Base-by-base conservation (phyloP, 2,888 invertebrate genomes). In the Cybosia mesomella region DNA sequence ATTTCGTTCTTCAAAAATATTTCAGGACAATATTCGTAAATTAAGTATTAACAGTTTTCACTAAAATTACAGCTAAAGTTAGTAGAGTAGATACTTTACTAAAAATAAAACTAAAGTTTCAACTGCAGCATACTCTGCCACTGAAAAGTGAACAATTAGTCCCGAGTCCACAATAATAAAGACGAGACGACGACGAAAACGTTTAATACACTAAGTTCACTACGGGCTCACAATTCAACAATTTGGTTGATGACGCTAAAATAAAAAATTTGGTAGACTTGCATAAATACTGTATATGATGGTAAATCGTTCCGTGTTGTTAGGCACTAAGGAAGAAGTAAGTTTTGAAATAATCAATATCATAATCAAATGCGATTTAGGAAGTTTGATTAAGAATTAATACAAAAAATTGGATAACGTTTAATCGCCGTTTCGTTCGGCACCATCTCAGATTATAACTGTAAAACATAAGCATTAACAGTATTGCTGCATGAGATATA, bases 111-210 rank as follows among this genome's bases (percentile, higher is more conserved):
- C 22, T 22, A 18, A 55, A 24, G 15, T 55, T 15, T 55, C 15
- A 24, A 22, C 13, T 55, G 13, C 28, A 21, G 4, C 8, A 21
- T 43, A n/a, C n/a, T 49, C 49, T 49, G n/a, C 49, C 9, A 7
- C 49, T 49, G n/a, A 49, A 49, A 18, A 49, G 49, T n/a, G 49
- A n/a, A 49, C 49, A 49, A 49, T n/a, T 49, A 49, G 49, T 49
- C 18, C 49, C 49, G 9, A 7, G 49, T 49, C n/a, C 49, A 49
- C 49, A 55, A 55, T 15, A 55, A 28, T 13, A 55, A 55, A 55
- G 55, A 55, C 15, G 24, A 55, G 55, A 24, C 24, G 15, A 43
- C 15, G 18, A 18, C 49, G 49, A 9, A n/a, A 9, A 49, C n/a
- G 4, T 49, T n/a, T n/a, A n/a, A 49, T 49, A 7, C 9, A 49